These are phyloP conservation scores for Gymnothorax javanicus DNA, from an alignment of 2,797 vertebrate genomes.

Conservation along the genomic window DNA sequence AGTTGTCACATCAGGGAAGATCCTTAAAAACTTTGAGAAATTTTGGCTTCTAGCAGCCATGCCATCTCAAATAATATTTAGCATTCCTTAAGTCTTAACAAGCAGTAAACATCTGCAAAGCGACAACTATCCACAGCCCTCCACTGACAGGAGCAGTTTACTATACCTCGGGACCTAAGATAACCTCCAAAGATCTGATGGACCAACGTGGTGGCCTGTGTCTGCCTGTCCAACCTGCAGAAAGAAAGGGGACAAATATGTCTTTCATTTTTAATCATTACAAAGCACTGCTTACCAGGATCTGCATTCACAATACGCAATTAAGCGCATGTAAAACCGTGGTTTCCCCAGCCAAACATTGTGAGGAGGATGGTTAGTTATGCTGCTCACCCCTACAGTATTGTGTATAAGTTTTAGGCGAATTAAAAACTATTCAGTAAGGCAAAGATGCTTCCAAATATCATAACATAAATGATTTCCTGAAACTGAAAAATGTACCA, in stretches of 20 bases:
- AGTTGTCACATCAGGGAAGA: not conserved
- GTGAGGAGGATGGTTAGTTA: not conserved
- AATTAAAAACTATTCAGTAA: no score
- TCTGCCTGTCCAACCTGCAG: slow-evolving; percentile 87
- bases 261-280: not conserved
- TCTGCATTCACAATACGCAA: not conserved
- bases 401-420: no score
- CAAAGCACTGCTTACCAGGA: not conserved
- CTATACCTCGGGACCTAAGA: slow-evolving; percentile 89
- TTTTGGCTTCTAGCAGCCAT: not conserved
- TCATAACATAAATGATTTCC: no score
- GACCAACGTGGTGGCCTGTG: slow-evolving; percentile 90
- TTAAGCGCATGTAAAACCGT: not conserved
- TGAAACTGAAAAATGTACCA: no score
- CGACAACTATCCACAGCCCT: no score
- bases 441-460: no score
- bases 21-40: not conserved
- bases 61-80: not conserved
- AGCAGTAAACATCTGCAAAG: no score
- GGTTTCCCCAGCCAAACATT: not conserved
- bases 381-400: not conserved
- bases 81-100: not conserved
- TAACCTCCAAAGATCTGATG: slow-evolving; percentile 97
- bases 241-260: slow-evolving; percentile 21
- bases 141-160: not conserved